These are phyloP conservation scores for Tineola bisselliella DNA, from an alignment of 2,888 invertebrate genomes.

Conservation along the genomic window DNA sequence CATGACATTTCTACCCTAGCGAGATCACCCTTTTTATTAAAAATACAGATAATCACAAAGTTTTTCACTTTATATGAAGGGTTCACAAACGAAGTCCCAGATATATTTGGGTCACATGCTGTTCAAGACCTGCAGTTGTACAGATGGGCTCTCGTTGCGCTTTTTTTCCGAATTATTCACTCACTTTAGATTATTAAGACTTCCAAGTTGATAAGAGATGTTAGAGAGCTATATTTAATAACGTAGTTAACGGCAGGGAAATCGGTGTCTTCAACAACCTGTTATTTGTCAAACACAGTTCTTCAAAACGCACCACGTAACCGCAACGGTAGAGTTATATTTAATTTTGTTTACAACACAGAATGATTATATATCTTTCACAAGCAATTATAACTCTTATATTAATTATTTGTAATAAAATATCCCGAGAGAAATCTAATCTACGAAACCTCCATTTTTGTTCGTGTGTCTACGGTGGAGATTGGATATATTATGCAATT, in stretches of 20 bases:
- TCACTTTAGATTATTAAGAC: not conserved
- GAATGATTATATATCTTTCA: not conserved
- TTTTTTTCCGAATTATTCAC: not conserved
- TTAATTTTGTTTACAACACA: not conserved
- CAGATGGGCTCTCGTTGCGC: not conserved
- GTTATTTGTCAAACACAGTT: conserved; percentile 62
- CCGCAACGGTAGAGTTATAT: conserved; percentile 28
- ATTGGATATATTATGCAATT: not conserved
- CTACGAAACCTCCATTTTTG: conserved; percentile 64
- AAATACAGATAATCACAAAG: not conserved
- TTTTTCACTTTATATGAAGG: not conserved
- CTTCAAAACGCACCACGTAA: conserved; percentile 45
- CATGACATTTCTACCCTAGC: not conserved
- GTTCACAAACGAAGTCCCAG: not conserved
- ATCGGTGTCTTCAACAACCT: conserved; percentile 66
- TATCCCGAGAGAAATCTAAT: conserved; percentile 36
- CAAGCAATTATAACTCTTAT: not conserved
- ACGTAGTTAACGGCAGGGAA: conserved; percentile 43
- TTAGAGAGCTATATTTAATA: conserved; percentile 28
- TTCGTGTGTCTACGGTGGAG: conserved; percentile 33
- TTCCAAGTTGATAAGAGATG: conserved; percentile 24
- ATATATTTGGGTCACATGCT: conserved; percentile 65
- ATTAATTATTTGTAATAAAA: not conserved
- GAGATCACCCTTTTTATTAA: not conserved
- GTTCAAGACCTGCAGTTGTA: conserved; percentile 24